Base-by-base conservation (phyloP, 1,140 invertebrate genomes). In the Archivesica marissinica region DNA sequence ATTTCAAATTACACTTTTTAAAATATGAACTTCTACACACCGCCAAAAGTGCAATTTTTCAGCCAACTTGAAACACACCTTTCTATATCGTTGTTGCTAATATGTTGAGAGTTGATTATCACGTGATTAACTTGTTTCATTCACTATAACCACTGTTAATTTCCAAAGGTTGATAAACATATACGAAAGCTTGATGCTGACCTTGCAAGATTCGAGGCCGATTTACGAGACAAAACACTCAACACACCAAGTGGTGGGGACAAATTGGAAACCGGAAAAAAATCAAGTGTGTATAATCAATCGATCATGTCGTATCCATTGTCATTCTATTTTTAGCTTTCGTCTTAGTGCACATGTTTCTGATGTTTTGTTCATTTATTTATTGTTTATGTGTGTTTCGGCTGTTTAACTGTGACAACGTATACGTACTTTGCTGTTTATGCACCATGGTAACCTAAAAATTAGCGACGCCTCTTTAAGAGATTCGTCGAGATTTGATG, bases 101-200 rank as follows among this genome's bases (percentile, higher is more conserved):
- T 56, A 20, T 11, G 28, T 56, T 47, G 44, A 11, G 20, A 23
- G 28, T 56, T n/a, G 20, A n/a, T 23, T 17, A 56, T 72, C 68
- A 72, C 68, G 15, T 72, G 68, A 64, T 72, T 47, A 50, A 50
- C 50, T 66, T 44, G 39, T 44, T 50, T 47, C 9, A 47, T 72
- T 72, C 68, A 72, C 68, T 50, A 25, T 72, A 56, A 76, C 52
- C 28, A 59, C 38, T 79, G 52, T 79, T 79, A 30, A 64, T 86
- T 86, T 84, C 20, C 64, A 35, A 80, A 95, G 95, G 95, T 99
- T n/a, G 98, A 99, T 91, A 99, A 99, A 94, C 98, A 99, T 93
- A 99, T 99, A 88, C 95, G 98, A 87, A 96, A 98, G 84, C 94
- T 99, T 85, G 99, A 99, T 93, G 97, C 98, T 54, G 98, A 99